Evolutionary conservation across 2,113 vertebrate genomes (phyloP), one percentile per base, ranked within the genome.

Genomic region (Tragulus kanchil): DNA sequence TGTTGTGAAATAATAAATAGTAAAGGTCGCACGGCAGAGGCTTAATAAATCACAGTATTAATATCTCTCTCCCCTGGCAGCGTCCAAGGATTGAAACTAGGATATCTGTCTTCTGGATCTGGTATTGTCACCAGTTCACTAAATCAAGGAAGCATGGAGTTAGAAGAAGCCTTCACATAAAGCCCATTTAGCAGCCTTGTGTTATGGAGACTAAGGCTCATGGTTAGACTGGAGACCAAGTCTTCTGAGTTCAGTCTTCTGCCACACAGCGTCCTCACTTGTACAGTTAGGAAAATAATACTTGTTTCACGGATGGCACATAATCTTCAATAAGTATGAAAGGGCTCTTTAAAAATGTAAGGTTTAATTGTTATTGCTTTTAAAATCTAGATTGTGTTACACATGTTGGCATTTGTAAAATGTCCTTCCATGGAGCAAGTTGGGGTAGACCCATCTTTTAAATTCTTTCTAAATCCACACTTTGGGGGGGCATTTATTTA

Each of bases 1-100:
- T 78, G 61, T 45, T 88, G 54, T 62, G 52, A 91, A 85, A 86
- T 75, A 90, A 73, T 64, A 82, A 86, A 86, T 45, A 65, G 64
- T 25, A 87, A 75, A 82, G 26, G 3, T 36, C 17, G 83, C 2
- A 19, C 42, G 19, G 17, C 67, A 52, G 42, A 61, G 42, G 19
- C 50, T 90, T 91, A 87, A 75, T 54, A 65, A 87, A 77, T 75
- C 14, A 67, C 19, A 52, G 59, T 19, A 65, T 85, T 19, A 42
- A 61, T 31, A 56, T 85, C 48, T 77, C 25, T 95, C 21, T 78
- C 48, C 13, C 61, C 25, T 61, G 45, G 48, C 75, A 91, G 65
- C 67, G 48, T 58, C 26, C 26, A 91, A 78, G 31, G 42, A 42
- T 91, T 36, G 23, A 50, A 87, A 12, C 42, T 59, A 59, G 85